Conservation (phyloP, 1,140 invertebrate species). For the Drosophila fuyamai region DNA sequence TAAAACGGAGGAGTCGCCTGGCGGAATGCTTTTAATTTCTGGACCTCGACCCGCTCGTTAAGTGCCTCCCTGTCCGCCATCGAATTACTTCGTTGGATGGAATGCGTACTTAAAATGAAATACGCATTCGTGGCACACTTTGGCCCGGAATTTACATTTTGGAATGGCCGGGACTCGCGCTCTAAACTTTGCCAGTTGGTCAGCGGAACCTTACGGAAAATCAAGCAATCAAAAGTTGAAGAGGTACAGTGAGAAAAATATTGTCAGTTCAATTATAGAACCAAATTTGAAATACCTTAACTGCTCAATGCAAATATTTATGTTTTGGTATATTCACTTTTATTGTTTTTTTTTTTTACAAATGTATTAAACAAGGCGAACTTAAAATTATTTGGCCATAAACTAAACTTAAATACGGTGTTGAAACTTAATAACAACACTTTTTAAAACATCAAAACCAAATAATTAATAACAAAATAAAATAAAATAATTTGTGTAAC, state of each 20-base stretch:
- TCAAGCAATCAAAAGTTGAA: constrained; percentile 49
- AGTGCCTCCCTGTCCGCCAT: constrained; percentile 20
- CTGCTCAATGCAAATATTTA: too few species aligned
- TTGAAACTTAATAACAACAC: too few species aligned
- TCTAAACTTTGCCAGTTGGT: constrained; percentile 50
- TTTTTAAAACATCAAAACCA: too few species aligned
- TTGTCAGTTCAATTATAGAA: neutral
- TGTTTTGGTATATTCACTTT: too few species aligned
- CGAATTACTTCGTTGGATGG: constrained; percentile 39
- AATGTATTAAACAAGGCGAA: too few species aligned
- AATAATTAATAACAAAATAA: too few species aligned
- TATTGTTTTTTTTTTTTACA: too few species aligned
- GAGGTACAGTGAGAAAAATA: constrained; percentile 25
- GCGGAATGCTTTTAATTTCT: constrained; percentile 66
- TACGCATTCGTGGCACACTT: constrained; percentile 43
- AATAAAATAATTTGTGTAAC: too few species aligned
- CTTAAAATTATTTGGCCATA: too few species aligned
- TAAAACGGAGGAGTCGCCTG: constrained; percentile 48
- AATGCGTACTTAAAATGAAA: constrained; percentile 54
- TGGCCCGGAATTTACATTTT: constrained; percentile 43
- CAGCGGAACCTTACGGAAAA: constrained; percentile 38
- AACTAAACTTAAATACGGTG: too few species aligned
- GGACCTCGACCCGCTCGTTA: constrained; percentile 48
- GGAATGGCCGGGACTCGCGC: constrained; percentile 33
- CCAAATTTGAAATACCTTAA: neutral